These are phyloP conservation scores for Urocynchramus pylzowi DNA, from an alignment of 2,113 vertebrate genomes.

Conservation along the genomic window DNA sequence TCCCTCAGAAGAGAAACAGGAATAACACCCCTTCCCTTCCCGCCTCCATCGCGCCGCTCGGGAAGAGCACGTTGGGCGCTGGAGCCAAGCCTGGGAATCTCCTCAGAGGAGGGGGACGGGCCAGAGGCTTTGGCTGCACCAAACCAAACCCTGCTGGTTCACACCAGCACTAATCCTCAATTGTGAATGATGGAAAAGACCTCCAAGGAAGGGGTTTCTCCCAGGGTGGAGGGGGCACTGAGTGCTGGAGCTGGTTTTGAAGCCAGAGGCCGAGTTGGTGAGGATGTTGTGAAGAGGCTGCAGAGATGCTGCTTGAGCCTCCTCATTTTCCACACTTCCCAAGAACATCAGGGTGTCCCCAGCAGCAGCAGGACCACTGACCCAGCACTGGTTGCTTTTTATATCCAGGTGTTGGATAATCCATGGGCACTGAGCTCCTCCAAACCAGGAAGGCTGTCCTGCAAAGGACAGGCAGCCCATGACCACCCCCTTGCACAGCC, in stretches of 20 bases:
- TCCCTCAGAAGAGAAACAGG: slow-evolving; percentile 46
- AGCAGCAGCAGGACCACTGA: background rate
- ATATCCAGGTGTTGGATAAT: background rate
- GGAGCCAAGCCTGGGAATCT: background rate
- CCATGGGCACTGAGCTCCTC: background rate
- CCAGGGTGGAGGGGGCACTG: background rate
- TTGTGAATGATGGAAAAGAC: rapidly evolving
- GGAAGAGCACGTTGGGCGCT: background rate
- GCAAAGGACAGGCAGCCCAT: background rate
- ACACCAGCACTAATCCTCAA: background rate
- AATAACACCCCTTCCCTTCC: background rate
- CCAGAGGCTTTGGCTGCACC: background rate
- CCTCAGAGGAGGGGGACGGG: rapidly evolving
- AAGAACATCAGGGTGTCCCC: background rate
- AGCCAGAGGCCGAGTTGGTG: rapidly evolving
- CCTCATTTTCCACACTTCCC: rapidly evolving
- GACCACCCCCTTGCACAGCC: background rate
- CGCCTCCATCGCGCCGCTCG: background rate
- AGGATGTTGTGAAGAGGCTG: background rate
- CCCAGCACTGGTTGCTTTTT: background rate
- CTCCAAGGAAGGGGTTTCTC: background rate
- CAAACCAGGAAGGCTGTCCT: background rate
- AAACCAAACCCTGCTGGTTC: background rate
- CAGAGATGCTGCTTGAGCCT: background rate
- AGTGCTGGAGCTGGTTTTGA: background rate